Conservation (phyloP, 1,140 invertebrate species). For the Drosophila sproati region DNA sequence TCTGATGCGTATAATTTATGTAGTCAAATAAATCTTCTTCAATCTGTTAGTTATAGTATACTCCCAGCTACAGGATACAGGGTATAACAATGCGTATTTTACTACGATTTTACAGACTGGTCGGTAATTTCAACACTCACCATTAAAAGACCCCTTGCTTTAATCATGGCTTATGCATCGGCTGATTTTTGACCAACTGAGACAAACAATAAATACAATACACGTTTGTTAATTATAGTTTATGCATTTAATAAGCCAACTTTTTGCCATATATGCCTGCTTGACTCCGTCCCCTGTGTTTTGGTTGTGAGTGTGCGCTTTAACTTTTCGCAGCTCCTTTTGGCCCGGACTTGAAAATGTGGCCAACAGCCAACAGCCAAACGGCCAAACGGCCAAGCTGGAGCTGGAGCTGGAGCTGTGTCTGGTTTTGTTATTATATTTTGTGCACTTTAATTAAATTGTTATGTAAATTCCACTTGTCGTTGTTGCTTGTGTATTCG, state of each 20-base stretch:
- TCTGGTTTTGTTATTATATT: slow-evolving; percentile 19
- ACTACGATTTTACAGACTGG: slow-evolving; percentile 1
- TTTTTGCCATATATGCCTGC: slow-evolving; percentile 36
- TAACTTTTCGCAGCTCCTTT: slow-evolving; percentile 72
- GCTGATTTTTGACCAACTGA: slow-evolving; percentile 31
- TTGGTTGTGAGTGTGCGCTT: slow-evolving; percentile 62
- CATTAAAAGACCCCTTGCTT: slow-evolving; percentile 7
- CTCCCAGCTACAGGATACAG: not conserved
- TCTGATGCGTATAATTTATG: too few species aligned
- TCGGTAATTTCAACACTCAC: slow-evolving; percentile 26
- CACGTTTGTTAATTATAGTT: slow-evolving; percentile 65
- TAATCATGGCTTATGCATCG: slow-evolving; percentile 36
- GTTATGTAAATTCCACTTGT: slow-evolving; percentile 80
- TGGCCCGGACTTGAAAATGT: slow-evolving; percentile 12
- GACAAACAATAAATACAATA: slow-evolving; percentile 13
- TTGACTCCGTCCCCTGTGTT: slow-evolving; percentile 16
- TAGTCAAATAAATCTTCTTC: too few species aligned
- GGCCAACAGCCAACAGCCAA: not conserved
- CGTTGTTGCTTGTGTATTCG: slow-evolving; percentile 34
- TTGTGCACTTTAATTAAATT: slow-evolving; percentile 73
- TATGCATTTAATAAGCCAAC: slow-evolving; percentile 72
- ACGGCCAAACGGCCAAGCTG: not conserved
- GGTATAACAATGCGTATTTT: slow-evolving; percentile 31
- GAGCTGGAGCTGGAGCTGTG: not conserved
- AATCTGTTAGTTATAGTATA: too few species aligned